Evolutionary conservation across 2,797 vertebrate species (phyloP), one percentile per base, ranked within the genome.

Genomic region (Rhabdomys pumilio): DNA sequence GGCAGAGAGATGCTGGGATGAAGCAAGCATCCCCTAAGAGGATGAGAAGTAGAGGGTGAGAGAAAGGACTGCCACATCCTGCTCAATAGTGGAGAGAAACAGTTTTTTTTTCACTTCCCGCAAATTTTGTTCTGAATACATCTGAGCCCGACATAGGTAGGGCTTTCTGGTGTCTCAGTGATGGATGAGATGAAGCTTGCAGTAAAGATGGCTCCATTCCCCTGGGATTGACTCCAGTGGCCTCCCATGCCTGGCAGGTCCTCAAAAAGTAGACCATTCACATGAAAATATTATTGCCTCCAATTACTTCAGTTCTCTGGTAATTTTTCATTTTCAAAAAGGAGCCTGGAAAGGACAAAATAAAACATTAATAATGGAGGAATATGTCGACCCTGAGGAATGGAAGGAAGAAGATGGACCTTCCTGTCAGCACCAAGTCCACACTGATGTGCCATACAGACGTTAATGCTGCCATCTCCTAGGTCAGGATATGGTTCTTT

Each of bases 141-240:
- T 67, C 79, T 97, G 88, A 97, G 75, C 92, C 90, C 94, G 57
- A 96, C 87, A n/a, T 83, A 81, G 89, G 79, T 83, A 90, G 82
- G 57, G 59, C 44, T 69, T 5, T 17, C 10, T 79, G n/a, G 61
- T 17, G 55, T 7, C 41, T 82, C 67, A 1, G 41, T 89, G 19
- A 80, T 4, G 17, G 13, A 61, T 2, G 17, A 13, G 6, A 47
- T 14, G 47, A 79, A 81, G 38, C 57, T 91, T 82, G 76, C 90
- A 57, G 41, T 0, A 0, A 26, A 3, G 47, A 53, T 20, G 31
- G 67, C 26, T 61, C 61, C 50, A 47, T 87, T 38, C 15, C 57
- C 47, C 73, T 13, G 15, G 0, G 76, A 26, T 6, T 11, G 8
- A n/a, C n/a, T 26, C 26, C 38, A 79, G 24, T 1, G 12, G 47